Evolutionary conservation across 2,888 invertebrate species (phyloP).

Genomic region (Conomelus anceps): DNA sequence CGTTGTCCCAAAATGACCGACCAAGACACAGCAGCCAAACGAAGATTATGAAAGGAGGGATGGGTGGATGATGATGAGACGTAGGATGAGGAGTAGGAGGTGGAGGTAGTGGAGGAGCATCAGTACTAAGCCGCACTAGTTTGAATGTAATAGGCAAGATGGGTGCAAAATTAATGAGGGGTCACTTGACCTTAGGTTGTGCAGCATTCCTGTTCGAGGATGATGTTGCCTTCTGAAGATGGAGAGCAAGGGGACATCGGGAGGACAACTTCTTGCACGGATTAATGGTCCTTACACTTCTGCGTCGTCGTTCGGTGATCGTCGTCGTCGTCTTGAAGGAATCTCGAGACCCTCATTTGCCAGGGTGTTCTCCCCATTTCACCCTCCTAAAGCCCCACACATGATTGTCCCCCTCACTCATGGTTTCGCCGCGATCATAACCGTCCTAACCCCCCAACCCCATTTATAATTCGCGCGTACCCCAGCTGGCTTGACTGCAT

Average conservation of each 20-base stretch:
- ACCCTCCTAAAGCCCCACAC: not conserved
- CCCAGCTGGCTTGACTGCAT: no score
- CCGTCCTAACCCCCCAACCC: not conserved
- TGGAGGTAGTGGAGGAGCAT: not conserved
- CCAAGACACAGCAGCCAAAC: not conserved
- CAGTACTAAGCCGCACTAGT: not conserved
- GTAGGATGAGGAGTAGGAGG: not conserved
- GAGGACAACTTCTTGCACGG: not conserved
- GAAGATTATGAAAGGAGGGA: no score
- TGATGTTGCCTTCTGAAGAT: not conserved
- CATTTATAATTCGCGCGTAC: not conserved
- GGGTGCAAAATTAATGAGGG: not conserved
- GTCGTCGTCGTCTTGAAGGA: not conserved
- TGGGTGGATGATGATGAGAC: not conserved
- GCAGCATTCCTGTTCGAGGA: not conserved
- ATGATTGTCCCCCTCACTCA: no score
- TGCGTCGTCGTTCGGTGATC: no score
- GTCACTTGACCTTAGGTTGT: not conserved
- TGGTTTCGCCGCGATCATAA: not conserved
- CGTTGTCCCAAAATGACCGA: not conserved
- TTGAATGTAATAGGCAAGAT: not conserved
- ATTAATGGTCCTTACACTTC: not conserved
- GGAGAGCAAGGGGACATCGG: not conserved
- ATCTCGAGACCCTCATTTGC: not conserved
- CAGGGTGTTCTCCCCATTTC: not conserved